Evolutionary conservation across 23 tunicate genomes (phyloP).

Genomic region (Halocynthia aurantium): DNA sequence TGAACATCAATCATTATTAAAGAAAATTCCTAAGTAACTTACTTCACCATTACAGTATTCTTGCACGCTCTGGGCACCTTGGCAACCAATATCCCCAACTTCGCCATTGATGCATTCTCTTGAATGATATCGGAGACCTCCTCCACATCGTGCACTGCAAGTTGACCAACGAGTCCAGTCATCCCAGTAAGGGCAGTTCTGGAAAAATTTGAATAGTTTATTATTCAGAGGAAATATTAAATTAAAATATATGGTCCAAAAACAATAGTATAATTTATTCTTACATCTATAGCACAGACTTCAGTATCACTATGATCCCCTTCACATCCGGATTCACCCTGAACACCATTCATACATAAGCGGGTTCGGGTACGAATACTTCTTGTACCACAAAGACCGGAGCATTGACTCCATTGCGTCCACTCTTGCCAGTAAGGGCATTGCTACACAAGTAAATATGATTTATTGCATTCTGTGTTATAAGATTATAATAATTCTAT

Average conservation of each 20-base stretch:
- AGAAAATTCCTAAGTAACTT: not conserved
- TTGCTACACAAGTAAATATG: not conserved
- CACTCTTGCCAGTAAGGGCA: conserved; percentile 54
- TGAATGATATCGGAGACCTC: conserved; percentile 25
- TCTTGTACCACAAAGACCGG: conserved; percentile 33
- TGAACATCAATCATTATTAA: not conserved
- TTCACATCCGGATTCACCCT: conserved; percentile 60
- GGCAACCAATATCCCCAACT: conserved; percentile 29
- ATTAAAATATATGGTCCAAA: not conserved
- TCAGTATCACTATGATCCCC: conserved; percentile 14
- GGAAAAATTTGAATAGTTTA: not conserved
- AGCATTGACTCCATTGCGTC: conserved; percentile 41
- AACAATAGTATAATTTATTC: conserved; percentile 1
- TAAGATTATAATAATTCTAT: too few species aligned
- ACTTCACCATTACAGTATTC: conserved; percentile 29
- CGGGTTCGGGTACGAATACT: conserved; percentile 37
- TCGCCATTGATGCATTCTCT: conserved; percentile 46
- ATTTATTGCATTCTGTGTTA: not conserved
- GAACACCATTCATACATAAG: conserved; percentile 50
- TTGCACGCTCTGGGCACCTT: conserved; percentile 11
- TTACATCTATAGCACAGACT: conserved; percentile 43
- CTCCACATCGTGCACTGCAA: conserved; percentile 52
- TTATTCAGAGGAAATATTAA: too few species aligned
- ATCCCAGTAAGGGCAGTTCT: conserved; percentile 32
- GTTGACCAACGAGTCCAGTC: conserved; percentile 38